Percentiles rank a stretch among this genome's conserved stretches.
phyloP scores from a whole-genome alignment of 2,888 invertebrate species.

The Cactoblastis cactorum region DNA sequence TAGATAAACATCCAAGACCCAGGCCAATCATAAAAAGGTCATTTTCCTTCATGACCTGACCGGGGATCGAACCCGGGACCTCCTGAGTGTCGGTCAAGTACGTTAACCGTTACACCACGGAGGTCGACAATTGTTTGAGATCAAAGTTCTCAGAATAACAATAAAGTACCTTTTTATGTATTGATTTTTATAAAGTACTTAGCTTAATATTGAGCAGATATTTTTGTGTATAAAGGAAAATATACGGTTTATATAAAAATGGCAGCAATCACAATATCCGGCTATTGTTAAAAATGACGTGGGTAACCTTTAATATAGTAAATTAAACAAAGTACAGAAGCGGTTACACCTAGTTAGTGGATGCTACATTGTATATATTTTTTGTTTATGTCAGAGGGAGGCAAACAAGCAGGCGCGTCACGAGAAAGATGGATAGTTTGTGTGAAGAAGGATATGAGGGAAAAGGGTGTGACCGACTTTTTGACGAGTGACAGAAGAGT shows the following conservation, averaged over 20 bases:
- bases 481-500: no score
- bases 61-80: neutral
- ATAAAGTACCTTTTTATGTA: no score
- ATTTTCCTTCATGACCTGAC: neutral
- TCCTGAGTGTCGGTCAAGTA: neutral
- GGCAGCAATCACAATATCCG: conserved; percentile 13
- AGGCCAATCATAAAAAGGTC: neutral
- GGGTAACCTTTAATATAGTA: neutral
- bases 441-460: no score
- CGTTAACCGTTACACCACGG: neutral
- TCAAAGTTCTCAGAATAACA: no score
- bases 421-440: no score
- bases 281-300: conserved; percentile 12
- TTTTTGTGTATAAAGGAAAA: conserved; percentile 6
- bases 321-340: neutral
- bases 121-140: no score
- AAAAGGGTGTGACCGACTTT: no score
- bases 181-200: neutral
- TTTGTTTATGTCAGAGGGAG: no score
- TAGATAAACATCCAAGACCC: neutral
- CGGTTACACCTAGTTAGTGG: no score
- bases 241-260: conserved; percentile 11
- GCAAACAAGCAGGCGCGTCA: no score
- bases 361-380: no score
- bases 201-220: neutral